These are phyloP conservation scores for Spisula subtruncata DNA, from an alignment of 2,888 invertebrate genomes.

Conservation along the genomic window DNA sequence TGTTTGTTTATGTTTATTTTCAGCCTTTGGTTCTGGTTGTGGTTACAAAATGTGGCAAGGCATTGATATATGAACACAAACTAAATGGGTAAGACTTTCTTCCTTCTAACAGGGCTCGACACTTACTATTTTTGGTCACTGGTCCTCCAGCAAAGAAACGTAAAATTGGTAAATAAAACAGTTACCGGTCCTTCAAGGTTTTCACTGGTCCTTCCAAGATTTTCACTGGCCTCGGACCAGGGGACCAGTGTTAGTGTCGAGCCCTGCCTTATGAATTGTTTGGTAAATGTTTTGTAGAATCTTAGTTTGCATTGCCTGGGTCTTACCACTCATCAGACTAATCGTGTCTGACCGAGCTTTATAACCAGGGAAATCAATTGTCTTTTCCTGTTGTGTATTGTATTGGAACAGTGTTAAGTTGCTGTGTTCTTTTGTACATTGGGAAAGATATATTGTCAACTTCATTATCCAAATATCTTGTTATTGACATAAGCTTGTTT, in stretches of 20 bases:
- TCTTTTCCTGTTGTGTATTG: background rate
- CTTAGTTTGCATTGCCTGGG: background rate
- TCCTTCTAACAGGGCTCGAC: no score
- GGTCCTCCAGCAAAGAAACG: no score
- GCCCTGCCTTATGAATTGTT: no score
- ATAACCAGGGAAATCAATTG: slow-evolving; percentile 20
- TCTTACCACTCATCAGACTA: slow-evolving; percentile 22
- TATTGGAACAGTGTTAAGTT: background rate
- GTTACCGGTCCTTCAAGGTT: no score
- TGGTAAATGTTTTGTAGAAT: no score
- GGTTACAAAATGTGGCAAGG: slow-evolving; percentile 93
- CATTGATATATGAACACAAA: slow-evolving; percentile 93
- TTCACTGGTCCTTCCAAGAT: no score
- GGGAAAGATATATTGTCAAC: background rate
- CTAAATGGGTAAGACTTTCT: slow-evolving; percentile 91
- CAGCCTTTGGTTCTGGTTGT: slow-evolving; percentile 87
- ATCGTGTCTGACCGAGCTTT: slow-evolving; percentile 16
- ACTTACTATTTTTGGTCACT: no score
- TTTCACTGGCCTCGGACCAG: no score
- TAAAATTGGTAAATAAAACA: no score
- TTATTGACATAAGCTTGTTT: no score
- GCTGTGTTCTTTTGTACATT: background rate
- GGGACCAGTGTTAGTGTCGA: no score
- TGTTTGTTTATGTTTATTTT: slow-evolving; percentile 54
- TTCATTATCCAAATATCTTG: no score